Percentiles rank a stretch among this genome's conserved stretches.
These are phyloP conservation scores for Melanogrammus aeglefinus DNA, from an alignment of 2,797 vertebrate genomes.

Conservation along the genomic window DNA sequence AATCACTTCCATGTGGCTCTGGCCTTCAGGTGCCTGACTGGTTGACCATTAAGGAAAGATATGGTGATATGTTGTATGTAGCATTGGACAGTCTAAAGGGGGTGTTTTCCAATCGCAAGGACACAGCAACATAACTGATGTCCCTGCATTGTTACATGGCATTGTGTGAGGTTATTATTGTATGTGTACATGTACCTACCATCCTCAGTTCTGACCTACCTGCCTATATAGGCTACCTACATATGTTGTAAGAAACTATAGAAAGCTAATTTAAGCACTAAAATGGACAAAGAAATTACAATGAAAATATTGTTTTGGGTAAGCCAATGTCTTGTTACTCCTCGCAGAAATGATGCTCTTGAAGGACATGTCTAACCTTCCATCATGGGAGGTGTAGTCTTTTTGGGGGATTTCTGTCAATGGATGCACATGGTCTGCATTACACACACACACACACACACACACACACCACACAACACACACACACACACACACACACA, in stretches of 20 bases:
- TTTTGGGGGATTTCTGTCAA: not conserved
- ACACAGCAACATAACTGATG: slow-evolving; percentile 13
- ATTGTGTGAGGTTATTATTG: not conserved
- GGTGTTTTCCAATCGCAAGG: not conserved
- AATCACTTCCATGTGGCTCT: slow-evolving; percentile 48
- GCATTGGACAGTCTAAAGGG: slow-evolving; percentile 5
- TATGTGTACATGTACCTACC: not conserved
- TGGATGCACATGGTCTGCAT: slow-evolving; percentile 35
- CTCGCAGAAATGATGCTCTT: too few relatives aligned
- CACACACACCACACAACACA: too few relatives aligned
- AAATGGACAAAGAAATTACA: not conserved
- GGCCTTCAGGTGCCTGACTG: not conserved
- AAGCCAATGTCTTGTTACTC: too few relatives aligned
- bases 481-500: too few relatives aligned
- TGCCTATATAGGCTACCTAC: not conserved
- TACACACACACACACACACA: slow-evolving; percentile 11
- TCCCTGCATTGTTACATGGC: not conserved
- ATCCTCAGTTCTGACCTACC: not conserved
- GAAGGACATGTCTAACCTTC: too few relatives aligned
- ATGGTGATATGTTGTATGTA: not conserved
- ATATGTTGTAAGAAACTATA: too few relatives aligned
- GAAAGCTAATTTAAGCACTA: not conserved
- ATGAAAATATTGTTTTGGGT: not conserved
- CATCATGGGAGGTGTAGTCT: not conserved
- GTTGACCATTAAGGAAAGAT: not conserved